Evolutionary conservation across 2,113 vertebrate species (phyloP).

Genomic region (Pelodiscus sinensis): DNA sequence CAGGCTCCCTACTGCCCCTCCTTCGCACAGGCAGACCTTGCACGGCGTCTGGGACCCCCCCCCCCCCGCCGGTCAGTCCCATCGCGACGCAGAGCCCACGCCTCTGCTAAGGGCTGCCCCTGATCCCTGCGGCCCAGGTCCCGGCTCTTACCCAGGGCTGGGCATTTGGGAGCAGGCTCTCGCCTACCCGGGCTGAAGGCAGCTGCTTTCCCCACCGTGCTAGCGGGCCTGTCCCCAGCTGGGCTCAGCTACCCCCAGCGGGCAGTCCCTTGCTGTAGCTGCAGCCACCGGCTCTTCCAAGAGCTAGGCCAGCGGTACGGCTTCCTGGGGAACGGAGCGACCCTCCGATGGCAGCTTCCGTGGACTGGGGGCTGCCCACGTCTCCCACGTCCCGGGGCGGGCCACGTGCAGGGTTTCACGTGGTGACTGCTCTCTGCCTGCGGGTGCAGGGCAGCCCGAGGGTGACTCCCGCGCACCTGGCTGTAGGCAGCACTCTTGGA

Average conservation of each 20-base stretch:
- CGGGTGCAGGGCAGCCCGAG: neutral
- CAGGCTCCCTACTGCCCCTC: neutral
- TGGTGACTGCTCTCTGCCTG: neutral
- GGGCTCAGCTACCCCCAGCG: too few species aligned
- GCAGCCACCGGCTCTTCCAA: too few species aligned
- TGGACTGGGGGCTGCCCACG: neutral
- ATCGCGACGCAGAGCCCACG: neutral
- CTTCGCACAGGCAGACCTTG: neutral
- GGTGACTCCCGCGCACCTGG: neutral
- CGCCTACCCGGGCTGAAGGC: too few species aligned
- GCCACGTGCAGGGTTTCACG: neutral
- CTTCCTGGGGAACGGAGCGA: neutral
- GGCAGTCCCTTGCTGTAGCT: too few species aligned
- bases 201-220: too few species aligned
- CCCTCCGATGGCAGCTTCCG: neutral
- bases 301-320: too few species aligned
- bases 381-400: neutral
- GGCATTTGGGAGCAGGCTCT: too few species aligned
- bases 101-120: neutral
- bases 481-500: neutral
- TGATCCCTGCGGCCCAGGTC: too few species aligned
- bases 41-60: neutral
- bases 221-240: too few species aligned
- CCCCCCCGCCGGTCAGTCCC: neutral
- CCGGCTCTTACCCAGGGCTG: neutral